Evolutionary conservation across 2,797 vertebrate species (phyloP).

Genomic region (Paramormyrops hopkinsi): DNA sequence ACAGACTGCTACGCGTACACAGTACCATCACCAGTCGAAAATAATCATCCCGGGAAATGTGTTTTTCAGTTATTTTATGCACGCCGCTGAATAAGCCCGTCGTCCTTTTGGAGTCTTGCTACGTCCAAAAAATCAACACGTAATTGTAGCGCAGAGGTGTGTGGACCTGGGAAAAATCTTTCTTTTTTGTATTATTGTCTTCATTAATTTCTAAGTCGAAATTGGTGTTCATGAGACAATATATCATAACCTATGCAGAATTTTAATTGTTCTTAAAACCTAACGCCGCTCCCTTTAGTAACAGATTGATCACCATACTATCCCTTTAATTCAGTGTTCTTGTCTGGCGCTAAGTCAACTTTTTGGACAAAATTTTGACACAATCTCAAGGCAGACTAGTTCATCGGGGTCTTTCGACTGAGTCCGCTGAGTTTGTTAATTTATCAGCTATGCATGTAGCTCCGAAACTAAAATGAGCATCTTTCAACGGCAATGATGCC

Average conservation of each 20-base stretch:
- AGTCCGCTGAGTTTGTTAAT: not conserved
- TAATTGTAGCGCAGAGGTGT: not conserved
- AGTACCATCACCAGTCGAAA: not conserved
- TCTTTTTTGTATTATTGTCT: not conserved
- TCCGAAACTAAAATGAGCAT: not conserved
- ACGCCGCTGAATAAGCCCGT: not conserved
- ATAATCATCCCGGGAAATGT: not conserved
- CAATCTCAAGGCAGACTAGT: conserved; percentile 13
- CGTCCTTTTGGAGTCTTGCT: not conserved
- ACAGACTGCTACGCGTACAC: not conserved
- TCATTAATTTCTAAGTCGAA: not conserved
- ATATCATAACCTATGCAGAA: not conserved
- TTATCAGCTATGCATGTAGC: not conserved
- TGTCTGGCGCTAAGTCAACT: conserved; percentile 19
- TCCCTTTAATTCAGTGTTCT: conserved; percentile 25
- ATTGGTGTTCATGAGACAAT: not conserved
- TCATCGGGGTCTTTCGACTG: not conserved
- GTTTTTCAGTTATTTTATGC: not conserved
- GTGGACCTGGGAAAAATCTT: not conserved
- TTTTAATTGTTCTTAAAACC: not conserved
- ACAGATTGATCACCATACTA: not conserved
- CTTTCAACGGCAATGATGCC: not conserved
- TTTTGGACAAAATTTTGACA: not conserved
- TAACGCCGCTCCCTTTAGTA: not conserved
- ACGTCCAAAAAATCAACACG: not conserved